These are phyloP conservation scores for Catharus bicknelli DNA, from an alignment of 2,113 vertebrate species.

Conservation along the genomic window DNA sequence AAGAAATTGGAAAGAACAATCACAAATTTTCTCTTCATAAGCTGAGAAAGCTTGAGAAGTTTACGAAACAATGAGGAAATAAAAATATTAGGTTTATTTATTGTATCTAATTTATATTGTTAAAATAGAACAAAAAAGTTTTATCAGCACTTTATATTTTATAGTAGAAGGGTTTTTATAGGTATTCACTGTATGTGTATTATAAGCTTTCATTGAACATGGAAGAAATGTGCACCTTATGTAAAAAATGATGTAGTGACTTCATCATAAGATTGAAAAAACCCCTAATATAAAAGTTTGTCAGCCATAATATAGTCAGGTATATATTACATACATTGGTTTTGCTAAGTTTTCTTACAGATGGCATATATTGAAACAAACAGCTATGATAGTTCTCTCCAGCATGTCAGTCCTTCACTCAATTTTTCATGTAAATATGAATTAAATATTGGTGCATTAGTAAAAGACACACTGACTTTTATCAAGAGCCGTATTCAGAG, in stretches of 20 bases:
- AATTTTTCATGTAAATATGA: neutral
- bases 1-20: neutral
- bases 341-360: neutral
- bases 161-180: neutral
- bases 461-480: neutral
- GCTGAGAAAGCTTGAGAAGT: neutral
- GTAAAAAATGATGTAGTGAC: neutral
- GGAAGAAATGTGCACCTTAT: neutral
- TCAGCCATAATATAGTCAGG: neutral
- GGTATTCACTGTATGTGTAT: neutral
- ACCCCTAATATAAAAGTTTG: rapidly evolving
- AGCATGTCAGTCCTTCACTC: neutral
- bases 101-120: neutral
- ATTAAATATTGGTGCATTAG: neutral
- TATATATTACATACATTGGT: neutral
- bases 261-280: neutral
- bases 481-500: neutral
- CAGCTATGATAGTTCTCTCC: neutral
- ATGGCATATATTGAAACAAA: neutral
- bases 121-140: neutral
- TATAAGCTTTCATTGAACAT: neutral
- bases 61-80: neutral
- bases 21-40: neutral
- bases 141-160: neutral
- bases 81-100: neutral